These are phyloP conservation scores for Tipula confusa DNA, from an alignment of 2,888 invertebrate species.

Conservation along the genomic window DNA sequence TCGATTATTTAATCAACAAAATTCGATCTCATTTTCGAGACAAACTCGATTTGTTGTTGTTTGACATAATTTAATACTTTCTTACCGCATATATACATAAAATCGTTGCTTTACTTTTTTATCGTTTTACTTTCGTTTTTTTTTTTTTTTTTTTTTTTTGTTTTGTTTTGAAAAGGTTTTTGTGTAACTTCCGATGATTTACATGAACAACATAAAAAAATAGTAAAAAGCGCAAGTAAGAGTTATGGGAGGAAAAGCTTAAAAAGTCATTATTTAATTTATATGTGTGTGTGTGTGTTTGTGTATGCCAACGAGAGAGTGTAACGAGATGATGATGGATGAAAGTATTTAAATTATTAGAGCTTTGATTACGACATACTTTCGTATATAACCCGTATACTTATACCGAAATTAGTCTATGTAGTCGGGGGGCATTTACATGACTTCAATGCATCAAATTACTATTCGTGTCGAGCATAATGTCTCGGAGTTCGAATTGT, in stretches of 20 bases:
- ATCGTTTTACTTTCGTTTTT: constrained; percentile 20
- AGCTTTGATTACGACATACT: neutral
- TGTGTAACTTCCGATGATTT: constrained; percentile 12
- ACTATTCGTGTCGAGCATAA: no score
- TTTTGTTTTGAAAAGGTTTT: neutral
- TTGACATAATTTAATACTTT: neutral
- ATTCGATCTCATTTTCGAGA: neutral
- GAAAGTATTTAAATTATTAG: neutral
- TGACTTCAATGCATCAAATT: no score
- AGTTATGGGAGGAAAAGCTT: constrained; percentile 8
- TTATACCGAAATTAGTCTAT: no score
- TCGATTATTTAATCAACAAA: constrained; percentile 8
- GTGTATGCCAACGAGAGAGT: neutral
- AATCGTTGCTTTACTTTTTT: neutral
- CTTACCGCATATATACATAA: neutral
- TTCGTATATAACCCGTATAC: neutral
- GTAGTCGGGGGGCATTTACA: no score
- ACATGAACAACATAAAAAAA: neutral
- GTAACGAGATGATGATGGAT: neutral
- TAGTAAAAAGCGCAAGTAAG: neutral
- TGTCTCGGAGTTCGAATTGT: no score
- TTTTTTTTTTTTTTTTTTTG: neutral
- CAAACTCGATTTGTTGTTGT: neutral
- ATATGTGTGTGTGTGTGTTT: neutral
- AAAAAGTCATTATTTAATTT: neutral